Base-by-base conservation (phyloP, 37 sponge, comb jelly and placozoan genomes). In the Agelas oroides region DNA sequence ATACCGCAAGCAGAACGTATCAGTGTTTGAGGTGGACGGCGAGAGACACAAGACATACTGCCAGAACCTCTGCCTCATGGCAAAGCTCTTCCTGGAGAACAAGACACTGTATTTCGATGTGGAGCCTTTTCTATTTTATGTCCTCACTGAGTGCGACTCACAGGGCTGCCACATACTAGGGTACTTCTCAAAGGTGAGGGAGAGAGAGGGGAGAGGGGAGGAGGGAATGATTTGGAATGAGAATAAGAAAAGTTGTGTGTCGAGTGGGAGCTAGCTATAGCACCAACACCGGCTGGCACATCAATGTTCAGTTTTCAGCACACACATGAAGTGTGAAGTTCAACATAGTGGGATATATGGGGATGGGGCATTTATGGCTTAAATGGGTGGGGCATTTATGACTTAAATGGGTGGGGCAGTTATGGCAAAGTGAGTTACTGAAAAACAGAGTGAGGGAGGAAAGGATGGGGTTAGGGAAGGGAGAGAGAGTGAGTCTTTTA, bases 1-100 rank as follows among this genome's bases (percentile, higher is more conserved):
- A 37, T 96, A 96, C 76, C 81, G 99, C 17, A 86, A 90, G 38
- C 79, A 84, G 17, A 37, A 36, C 2, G 59, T 94, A 0, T 98
- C 99, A 23, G 91, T 98, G 30, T 98, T 98, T 81, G 99, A 98
- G 71, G 93, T 98, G 19, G 99, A 98, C 58, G 99, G 99, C 23
- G 94, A 91, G 30, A 84, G 81, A 36, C 92, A 94, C 78, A 96
- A 95, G 73, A 95, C 94, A 31, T 98, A 96, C 83, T 96, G 99
- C 59, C 96, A 94, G 90, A 91, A 92, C 64, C 90, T 98, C 69
- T 98, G 99, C 66, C 88, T 98, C 34, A 77, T 98, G 72, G 97
- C 99, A 46, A 98, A 98, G 62, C 90, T 98, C 24, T 98, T 98
- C 59, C 86, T 98, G 40, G 96, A 98, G 75, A 96, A 96, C 95